Base-by-base conservation (phyloP, 2,113 vertebrate species). In the Psittacus erithacus region DNA sequence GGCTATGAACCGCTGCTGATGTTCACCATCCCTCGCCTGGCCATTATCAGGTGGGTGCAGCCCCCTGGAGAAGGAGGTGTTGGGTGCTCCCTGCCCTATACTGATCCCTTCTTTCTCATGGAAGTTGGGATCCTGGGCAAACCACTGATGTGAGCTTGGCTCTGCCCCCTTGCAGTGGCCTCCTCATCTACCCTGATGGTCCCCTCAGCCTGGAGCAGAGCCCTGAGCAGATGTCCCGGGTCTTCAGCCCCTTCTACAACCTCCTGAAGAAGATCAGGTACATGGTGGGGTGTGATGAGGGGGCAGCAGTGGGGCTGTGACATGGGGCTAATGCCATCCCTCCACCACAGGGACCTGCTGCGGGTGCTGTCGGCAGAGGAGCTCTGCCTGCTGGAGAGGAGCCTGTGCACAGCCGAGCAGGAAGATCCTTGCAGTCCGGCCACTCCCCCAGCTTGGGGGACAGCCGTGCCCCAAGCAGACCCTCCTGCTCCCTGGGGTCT, bases 11-110 rank as follows among this genome's bases (percentile, higher is more conserved):
- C 98, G 0, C 93, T 97, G 68, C 90, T 98, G 89, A 98, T 98
- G 98, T 98, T 98, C 96, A 97, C 98, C 86, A 98, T 98, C 79
- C 98, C 98, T 57, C 97, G 98, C 57, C 94, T 98, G 78, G 98
- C 97, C 67, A 98, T 98, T 55, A 97, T 98, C 82, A 98, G 98
- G 98, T 98, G 78, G 71, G 96, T 93, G 50, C 75, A 60, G 71
- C 8, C 20, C 49, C 25, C 47, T 33, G 35, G 31, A 47, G n/a
- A 80, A 52, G 19, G 35, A 14, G 25, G 10, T 53, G 10, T 20
- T 63, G 3, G 11, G 11, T 73, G 47, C 46, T 80, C 27, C 41
- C 44, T 67, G 33, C 19, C 7, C 49, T 57, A 4, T 59, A 76
- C 17, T 13, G 46, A 17, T 27, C 49, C 44, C 47, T 70, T 53